Base-by-base conservation (phyloP, 1,140 invertebrate species). In the Drosophila kanapiae region DNA sequence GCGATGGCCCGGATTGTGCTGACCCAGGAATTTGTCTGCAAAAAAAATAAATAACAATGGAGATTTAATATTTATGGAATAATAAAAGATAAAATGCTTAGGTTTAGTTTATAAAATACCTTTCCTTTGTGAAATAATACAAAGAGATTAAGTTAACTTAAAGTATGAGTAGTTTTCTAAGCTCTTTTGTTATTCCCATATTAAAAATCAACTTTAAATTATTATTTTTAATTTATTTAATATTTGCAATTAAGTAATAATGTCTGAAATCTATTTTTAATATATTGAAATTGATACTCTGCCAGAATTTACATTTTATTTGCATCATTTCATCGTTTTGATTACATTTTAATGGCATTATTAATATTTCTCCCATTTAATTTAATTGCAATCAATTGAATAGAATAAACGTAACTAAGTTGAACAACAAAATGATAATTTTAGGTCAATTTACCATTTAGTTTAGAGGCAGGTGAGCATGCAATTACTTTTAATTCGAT, bases 1-100 rank as follows among this genome's bases (percentile, higher is more conserved):
- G 23, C 91, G 86, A 71, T 92, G 91, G 0, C 75, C 78, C 4
- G 80, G 70, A 80, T 92, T 92, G 75, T 92, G 91, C 54, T 80
- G 82, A 45, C 78, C 72, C 61, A 87, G 54, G 37, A 75, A 81
- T 75, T 91, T 91, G 61, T 91, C 91, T 92, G 65, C 10, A 88
- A 88, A 2, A 10, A 31, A 31, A 31, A 31, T 3, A 53, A 45
- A 9, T 3, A 47, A 57, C 31, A 14, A 54, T 23, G 23, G 23
- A 23, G 23, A 2, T 23, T 23, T 23, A 23, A 23, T 23, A 23
- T 23, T 23, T 23, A 23, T 2, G 23, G 3, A 23, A 23, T 23
- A 23, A 23, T 23, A 23, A 23, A 3, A 23, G 23, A 54, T 3
- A 58, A 40, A 40, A n/a, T 2, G 2, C 27, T 4, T 9, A 49